Conservation (phyloP, 2,888 invertebrate genomes). For the Doris montereyensis region DNA sequence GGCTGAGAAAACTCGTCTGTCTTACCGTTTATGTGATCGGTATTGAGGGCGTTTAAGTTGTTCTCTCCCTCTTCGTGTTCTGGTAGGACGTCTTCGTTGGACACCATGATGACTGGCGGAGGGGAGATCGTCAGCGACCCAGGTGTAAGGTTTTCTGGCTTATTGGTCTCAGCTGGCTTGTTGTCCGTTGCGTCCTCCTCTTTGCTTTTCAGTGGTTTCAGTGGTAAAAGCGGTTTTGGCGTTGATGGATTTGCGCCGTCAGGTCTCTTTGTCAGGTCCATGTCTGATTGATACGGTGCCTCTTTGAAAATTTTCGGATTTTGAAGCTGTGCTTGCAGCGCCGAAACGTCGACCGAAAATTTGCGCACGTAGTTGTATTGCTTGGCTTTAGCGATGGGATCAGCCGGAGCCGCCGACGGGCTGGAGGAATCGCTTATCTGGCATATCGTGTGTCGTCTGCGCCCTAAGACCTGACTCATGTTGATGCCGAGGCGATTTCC, state of each 20-base stretch:
- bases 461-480: conserved; percentile 62
- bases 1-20: background rate
- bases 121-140: background rate
- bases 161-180: background rate
- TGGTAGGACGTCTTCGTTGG: conserved; percentile 35
- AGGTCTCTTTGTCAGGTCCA: conserved; percentile 47
- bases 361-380: conserved; percentile 70
- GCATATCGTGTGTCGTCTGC: conserved; percentile 64
- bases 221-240: conserved; percentile 38
- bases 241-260: background rate
- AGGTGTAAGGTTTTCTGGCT: background rate
- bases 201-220: background rate
- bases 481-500: conserved; percentile 56
- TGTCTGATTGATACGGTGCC: conserved; percentile 58
- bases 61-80: background rate
- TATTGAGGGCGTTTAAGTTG: background rate
- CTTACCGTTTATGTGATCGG: background rate
- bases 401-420: conserved; percentile 41
- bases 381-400: conserved; percentile 51
- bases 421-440: conserved; percentile 58
- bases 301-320: conserved; percentile 67
- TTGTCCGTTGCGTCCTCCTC: background rate
- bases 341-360: conserved; percentile 71
- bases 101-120: conserved; percentile 47
- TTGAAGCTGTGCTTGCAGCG: conserved; percentile 69